Evolutionary conservation across 1,140 invertebrate genomes (phyloP).

Genomic region (Bombus polaris): DNA sequence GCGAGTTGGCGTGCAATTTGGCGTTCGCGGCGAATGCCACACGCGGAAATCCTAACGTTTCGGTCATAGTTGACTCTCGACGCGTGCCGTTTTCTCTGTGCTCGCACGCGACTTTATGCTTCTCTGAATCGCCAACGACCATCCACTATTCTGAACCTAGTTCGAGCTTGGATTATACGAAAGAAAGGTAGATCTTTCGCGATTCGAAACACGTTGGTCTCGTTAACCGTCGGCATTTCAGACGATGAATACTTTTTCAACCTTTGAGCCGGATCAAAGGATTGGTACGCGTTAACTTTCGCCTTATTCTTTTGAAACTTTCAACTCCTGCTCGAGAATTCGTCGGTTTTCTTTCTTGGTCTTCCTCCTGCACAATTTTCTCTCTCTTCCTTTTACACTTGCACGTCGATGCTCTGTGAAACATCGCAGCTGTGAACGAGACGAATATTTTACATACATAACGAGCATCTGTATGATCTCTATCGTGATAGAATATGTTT

Average conservation of each 20-base stretch:
- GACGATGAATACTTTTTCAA: conserved; percentile 3
- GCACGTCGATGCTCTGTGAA: background rate
- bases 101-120: background rate
- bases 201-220: conserved; percentile 14
- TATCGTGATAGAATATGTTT: too few species aligned
- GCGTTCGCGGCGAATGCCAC: conserved; percentile 47
- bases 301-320: conserved; percentile 23
- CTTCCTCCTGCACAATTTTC: too few species aligned
- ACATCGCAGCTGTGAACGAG: background rate
- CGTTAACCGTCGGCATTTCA: conserved; percentile 1
- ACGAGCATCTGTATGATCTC: too few species aligned
- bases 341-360: background rate
- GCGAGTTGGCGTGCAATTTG: conserved; percentile 66
- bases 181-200: background rate
- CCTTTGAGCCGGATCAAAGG: conserved; percentile 16
- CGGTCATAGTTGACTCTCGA: conserved; percentile 40
- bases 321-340: background rate
- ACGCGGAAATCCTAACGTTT: conserved; percentile 57
- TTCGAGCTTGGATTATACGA: background rate
- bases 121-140: background rate
- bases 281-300: conserved; percentile 16
- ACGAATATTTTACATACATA: too few species aligned
- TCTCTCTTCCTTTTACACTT: too few species aligned
- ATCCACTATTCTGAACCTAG: background rate
- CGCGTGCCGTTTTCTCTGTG: background rate